A percentile compares a stretch with the other conserved stretches of the same genome.
Conservation (phyloP, 2,888 invertebrate species). For the Elysia crispata region DNA sequence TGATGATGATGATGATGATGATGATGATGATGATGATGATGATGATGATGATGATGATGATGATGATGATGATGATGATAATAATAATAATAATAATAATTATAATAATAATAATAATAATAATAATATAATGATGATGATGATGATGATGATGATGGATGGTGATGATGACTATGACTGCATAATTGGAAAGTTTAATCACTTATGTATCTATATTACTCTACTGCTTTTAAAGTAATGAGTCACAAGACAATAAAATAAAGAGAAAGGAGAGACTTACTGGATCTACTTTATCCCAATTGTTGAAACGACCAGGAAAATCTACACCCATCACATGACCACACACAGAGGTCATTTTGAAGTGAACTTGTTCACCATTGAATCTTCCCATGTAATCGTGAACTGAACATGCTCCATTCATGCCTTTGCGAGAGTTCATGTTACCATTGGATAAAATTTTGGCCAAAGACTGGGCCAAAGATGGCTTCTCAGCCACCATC, state of each 20-base stretch:
- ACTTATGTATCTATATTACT: too few relatives aligned
- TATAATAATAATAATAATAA: constrained; percentile 1
- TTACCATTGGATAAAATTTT: constrained; percentile 93
- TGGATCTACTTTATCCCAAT: constrained; percentile 98
- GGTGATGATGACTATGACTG: too few relatives aligned
- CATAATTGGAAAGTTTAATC: too few relatives aligned
- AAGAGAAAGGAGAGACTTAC: constrained; percentile 79
- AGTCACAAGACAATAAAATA: not conserved
- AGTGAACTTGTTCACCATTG: constrained; percentile 72
- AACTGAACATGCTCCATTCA: constrained; percentile 93
- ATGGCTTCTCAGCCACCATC: constrained; percentile 99
- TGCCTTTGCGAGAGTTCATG: constrained; percentile 87
- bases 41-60: constrained; percentile 12
- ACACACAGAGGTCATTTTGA: constrained; percentile 98
- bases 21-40: constrained; percentile 9
- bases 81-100: not conserved
- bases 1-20: not conserved
- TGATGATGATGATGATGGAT: too few relatives aligned
- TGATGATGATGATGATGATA: not conserved
- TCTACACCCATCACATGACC: constrained; percentile 98
- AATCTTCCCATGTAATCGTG: constrained; percentile 89
- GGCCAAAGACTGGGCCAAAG: constrained; percentile 95
- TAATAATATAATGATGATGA: constrained; percentile 9
- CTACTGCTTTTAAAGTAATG: too few relatives aligned
- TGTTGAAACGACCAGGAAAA: constrained; percentile 93